Evolutionary conservation across 1,140 invertebrate genomes (phyloP).

Genomic region (Drosophila triauraria): DNA sequence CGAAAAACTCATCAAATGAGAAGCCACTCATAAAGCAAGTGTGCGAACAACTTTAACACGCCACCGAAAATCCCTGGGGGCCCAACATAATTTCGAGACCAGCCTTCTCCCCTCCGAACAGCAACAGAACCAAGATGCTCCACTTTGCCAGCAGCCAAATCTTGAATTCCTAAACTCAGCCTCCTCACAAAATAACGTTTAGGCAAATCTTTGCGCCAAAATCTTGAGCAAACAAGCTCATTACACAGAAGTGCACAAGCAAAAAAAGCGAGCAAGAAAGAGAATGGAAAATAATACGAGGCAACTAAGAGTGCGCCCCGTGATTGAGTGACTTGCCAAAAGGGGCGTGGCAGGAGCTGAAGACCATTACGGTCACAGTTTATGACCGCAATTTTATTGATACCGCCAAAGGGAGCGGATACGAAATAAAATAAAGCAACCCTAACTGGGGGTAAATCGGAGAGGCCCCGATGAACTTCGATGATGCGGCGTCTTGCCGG

Average conservation of each 20-base stretch:
- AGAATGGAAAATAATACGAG: conserved; percentile 24
- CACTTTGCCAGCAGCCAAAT: conserved; percentile 42
- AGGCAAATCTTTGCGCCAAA: conserved; percentile 69
- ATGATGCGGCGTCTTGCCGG: conserved; percentile 3
- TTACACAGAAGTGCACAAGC: conserved; percentile 36
- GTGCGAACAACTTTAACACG: conserved; percentile 24
- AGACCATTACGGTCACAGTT: conserved; percentile 55
- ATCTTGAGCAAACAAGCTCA: conserved; percentile 76
- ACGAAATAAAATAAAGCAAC: conserved; percentile 48
- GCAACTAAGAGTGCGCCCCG: conserved; percentile 50
- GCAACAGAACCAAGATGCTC: conserved; percentile 51
- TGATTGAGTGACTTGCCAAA: conserved; percentile 63
- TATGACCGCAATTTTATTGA: conserved; percentile 81
- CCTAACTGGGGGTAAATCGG: conserved; percentile 18
- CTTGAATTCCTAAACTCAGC: not conserved
- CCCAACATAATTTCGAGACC: conserved; percentile 16
- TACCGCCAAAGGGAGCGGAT: conserved; percentile 73
- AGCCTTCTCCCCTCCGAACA: not conserved
- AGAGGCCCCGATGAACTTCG: conserved; percentile 36
- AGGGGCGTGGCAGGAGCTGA: conserved; percentile 55
- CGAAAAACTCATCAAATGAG: conserved; percentile 3
- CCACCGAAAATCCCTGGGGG: conserved; percentile 18
- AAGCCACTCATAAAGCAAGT: conserved; percentile 19
- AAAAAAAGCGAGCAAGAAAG: conserved; percentile 3
- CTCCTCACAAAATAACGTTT: conserved; percentile 41